Base-by-base conservation (phyloP, 2,888 invertebrate genomes). In the Pecten maximus region DNA sequence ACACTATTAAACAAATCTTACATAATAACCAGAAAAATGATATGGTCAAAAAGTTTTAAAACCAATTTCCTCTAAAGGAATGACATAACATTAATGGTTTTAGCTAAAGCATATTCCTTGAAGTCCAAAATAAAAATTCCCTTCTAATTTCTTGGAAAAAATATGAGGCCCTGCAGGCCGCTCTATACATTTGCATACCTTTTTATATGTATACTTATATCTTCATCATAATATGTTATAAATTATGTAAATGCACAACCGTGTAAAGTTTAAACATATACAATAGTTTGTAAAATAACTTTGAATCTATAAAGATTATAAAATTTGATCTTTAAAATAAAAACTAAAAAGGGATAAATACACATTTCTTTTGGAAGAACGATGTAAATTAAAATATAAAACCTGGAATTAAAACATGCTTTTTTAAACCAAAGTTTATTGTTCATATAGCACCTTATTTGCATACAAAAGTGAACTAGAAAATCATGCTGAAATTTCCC, bases 241-340 rank as follows among this genome's bases (percentile, higher is more conserved):
- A 74, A 74, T 44, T 44, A 12, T 44, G 44, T 74, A 74, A 74
- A 74, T 74, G 74, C 74, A 74, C 74, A 74, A 74, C 74, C 35
- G 74, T 74, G 74, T 74, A 74, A 74, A 74, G 4, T 35, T 35
- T 35, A 6, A 35, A 74, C 35, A 35, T 74, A 74, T 74, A 74
- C 74, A 74, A 35, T 8, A 54, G 54, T 19, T 54, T 23, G 28
- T 74, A 28, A 74, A 74, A 74, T 74, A 2, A 35, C 28, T 35
- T 74, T 35, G 12, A 28, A 23, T 35, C 35, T 35, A 74, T 74
- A 74, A 74, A 74, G 74, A 74, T 74, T 74, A 28, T 35, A 74
- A 74, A 74, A 28, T 28, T 74, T 74, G 28, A 35, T 74, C 16
- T 74, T 74, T 35, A 74, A 74, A 74, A 35, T 35, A 74, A 74